Evolutionary conservation across 2,888 invertebrate species (phyloP).

Genomic region (Orthosia incerta): DNA sequence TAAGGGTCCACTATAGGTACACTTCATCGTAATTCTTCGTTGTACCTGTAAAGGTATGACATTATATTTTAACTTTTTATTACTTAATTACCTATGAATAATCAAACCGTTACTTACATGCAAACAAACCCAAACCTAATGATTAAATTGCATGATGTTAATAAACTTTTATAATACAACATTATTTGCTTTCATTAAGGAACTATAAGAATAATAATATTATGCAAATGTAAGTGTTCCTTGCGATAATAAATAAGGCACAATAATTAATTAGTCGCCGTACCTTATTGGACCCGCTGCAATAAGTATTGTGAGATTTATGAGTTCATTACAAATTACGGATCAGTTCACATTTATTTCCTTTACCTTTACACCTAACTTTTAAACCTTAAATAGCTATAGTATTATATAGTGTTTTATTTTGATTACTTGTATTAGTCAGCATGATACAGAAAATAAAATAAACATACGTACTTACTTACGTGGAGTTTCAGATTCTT

Average conservation of each 20-base stretch:
- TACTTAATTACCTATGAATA: background rate
- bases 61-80: no score
- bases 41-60: no score
- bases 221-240: conserved; percentile 23
- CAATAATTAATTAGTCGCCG: conserved; percentile 14
- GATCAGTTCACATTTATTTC: conserved; percentile 1
- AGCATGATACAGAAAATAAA: background rate
- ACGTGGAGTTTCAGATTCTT: background rate
- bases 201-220: background rate
- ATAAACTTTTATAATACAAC: background rate
- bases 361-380: background rate
- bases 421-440: background rate
- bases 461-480: no score
- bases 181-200: background rate
- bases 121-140: background rate
- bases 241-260: conserved; percentile 8
- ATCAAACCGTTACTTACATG: background rate
- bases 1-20: no score
- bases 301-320: conserved; percentile 20
- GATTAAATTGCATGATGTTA: background rate
- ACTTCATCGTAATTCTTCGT: no score
- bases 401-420: background rate
- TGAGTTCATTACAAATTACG: conserved; percentile 15
- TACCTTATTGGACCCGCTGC: conserved; percentile 3
- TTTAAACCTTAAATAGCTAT: background rate